Base-by-base conservation (phyloP, 1,140 invertebrate genomes). In the Dinoponera quadriceps region DNA sequence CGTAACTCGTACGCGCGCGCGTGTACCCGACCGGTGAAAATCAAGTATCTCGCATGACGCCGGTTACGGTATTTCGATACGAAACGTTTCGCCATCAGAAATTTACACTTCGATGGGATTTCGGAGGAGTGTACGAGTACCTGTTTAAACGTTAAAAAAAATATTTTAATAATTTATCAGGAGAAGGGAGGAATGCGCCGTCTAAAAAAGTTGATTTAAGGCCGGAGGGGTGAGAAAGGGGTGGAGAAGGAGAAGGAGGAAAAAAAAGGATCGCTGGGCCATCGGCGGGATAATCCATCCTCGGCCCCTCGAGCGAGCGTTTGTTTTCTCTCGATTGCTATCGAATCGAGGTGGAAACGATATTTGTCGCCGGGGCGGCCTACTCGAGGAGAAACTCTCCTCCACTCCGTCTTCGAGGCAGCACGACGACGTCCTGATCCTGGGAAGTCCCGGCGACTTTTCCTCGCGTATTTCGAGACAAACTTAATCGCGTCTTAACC, bases 301-400 rank as follows among this genome's bases (percentile, higher is more conserved):
- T 86, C 22, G 44, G 20, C 27, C 38, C 38, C 27, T 82, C 49
- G 60, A 66, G 57, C 63, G 55, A 71, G 57, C 80, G 78, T 90
- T 90, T 90, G 85, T 88, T 90, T 89, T 85, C 74, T 60, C 66
- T 85, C 83, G 85, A 90, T 90, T 87, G 83, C 86, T 80, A 87
- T 88, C 81, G 82, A 82, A 87, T 87, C 63, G 83, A 84, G 74
- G 68, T 85, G 75, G 87, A 90, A 90, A 83, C 69, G 80, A 89
- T 86, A 87, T 90, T 90, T 90, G 85, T 90, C 85, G 87, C 33
- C 49, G 44, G 49, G 22, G 44, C 51, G 71, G 55, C 29, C 59
- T 44, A 22, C 38, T 59, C 22, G 49, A 57, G 57, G 83, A 71
- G 66, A 69, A 87, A 83, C 80, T 86, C 86, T 77, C 22, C 22